These are phyloP conservation scores for Thysanoteuthis rhombus DNA, from an alignment of 2,888 invertebrate species.

Conservation along the genomic window DNA sequence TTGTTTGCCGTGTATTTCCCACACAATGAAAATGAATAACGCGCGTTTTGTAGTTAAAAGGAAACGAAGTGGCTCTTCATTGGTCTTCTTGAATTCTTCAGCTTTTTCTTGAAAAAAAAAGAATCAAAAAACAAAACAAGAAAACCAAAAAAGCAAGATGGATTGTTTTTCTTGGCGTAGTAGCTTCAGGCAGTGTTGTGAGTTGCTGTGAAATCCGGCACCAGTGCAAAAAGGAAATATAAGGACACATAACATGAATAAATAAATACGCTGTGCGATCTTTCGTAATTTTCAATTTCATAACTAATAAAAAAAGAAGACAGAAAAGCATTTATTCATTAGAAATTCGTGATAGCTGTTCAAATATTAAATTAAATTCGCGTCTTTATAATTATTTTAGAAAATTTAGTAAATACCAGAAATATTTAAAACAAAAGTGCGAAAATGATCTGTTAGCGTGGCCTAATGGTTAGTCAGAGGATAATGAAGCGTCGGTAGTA, in stretches of 20 bases:
- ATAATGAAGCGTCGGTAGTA: not conserved
- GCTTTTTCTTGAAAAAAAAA: not conserved
- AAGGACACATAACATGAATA: not conserved
- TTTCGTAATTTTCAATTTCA: not conserved
- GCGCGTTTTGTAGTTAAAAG: not conserved
- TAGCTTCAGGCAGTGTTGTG: not conserved
- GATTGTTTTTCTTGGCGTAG: not conserved
- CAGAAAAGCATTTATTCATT: not conserved
- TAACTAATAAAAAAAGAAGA: not conserved
- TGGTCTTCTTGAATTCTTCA: not conserved
- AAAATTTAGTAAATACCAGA: not conserved
- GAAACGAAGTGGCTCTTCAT: not conserved
- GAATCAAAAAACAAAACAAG: not conserved
- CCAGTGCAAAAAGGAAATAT: not conserved
- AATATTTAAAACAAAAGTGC: not conserved
- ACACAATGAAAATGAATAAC: not conserved
- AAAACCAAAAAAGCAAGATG: not conserved
- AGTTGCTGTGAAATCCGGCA: not conserved
- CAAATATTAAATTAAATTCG: not conserved
- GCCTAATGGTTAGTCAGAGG: not conserved
- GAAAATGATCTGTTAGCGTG: not conserved
- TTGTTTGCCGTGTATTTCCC: not conserved
- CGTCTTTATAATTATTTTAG: not conserved
- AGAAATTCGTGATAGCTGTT: conserved; percentile 12
- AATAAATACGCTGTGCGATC: not conserved